Evolutionary conservation across 2,797 vertebrate species (phyloP), one percentile per base, ranked within the genome.

Genomic region (Pygocentrus nattereri): DNA sequence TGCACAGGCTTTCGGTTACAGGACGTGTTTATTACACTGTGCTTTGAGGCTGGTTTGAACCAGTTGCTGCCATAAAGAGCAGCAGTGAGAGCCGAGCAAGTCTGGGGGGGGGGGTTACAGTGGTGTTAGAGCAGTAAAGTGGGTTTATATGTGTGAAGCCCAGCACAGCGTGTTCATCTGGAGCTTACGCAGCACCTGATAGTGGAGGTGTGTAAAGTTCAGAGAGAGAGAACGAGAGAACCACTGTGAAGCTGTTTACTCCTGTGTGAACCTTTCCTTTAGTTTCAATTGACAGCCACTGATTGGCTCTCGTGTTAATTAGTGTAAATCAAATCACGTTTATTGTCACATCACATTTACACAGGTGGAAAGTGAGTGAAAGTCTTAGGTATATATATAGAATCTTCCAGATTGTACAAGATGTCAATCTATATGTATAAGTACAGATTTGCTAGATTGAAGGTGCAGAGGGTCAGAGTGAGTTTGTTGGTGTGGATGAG

Each of bases 1-100:
- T 19, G 61, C 34, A 4, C 4, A 12, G 62, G 25, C 25, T 18
- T 49, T 71, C 52, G 25, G 23, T 50, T 47, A 25, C 18, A 70
- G 31, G 7, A 8, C 50, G 12, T 71, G 69, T 71, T 30, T 71
- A 50, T 71, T 50, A 27, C 3, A 6, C 68, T 30, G 68, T 50
- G 16, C 30, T 49, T 15, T 8, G 12, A 70, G 23, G 25, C 69
- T 71, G 47, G 23, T 30, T 71, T 71, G 15, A 71, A 70, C 47
- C 68, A 50, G 68, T 16, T 70, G 41, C 23, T 70, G 68, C 41
- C 23, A 69, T 44, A 44, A 44, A 69, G 65, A 25, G 67, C 21
- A n/a, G 38, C 44, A n/a, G 21, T 19, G 21, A 44, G 34, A 69
- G 44, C 15, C 69, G 25, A 69, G 44, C 44, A 16, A 11, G 65